Conservation (phyloP, 2,888 invertebrate species). For the Drosophila eohydei region DNA sequence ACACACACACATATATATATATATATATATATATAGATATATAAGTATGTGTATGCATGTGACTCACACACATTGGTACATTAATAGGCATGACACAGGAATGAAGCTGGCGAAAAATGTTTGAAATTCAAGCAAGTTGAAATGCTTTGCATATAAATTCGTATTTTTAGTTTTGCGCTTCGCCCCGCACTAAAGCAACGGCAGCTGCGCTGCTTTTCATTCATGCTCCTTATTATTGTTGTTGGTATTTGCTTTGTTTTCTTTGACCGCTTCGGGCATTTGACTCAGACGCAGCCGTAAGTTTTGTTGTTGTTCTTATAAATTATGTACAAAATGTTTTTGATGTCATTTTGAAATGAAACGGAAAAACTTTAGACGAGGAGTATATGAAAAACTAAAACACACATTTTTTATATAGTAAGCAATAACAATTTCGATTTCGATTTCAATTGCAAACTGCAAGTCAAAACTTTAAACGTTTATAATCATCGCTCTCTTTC, state of each 20-base stretch:
- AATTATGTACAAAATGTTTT: constrained; percentile 65
- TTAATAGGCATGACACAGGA: constrained; percentile 49
- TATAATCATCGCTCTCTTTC: constrained; percentile 4
- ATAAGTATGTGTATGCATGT: not conserved
- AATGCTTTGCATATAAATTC: constrained; percentile 72
- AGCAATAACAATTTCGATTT: too few relatives aligned
- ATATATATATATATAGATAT: constrained; percentile 1
- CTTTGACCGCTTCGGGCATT: constrained; percentile 27
- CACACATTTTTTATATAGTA: not conserved
- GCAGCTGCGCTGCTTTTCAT: constrained; percentile 52
- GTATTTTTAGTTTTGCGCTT: constrained; percentile 56
- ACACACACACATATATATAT: constrained; percentile 1
- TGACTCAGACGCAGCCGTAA: constrained; percentile 18
- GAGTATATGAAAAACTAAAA: constrained; percentile 3
- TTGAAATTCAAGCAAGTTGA: constrained; percentile 66
- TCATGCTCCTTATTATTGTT: constrained; percentile 47
- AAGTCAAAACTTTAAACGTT: constrained; percentile 17
- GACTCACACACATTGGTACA: constrained; percentile 18
- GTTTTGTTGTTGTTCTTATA: constrained; percentile 32
- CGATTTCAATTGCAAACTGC: not conserved
- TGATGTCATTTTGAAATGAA: constrained; percentile 60
- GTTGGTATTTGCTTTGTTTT: constrained; percentile 32
- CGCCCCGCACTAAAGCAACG: constrained; percentile 5
- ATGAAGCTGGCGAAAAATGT: constrained; percentile 61
- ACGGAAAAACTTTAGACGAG: constrained; percentile 33